Base-by-base conservation (phyloP, 1,140 invertebrate species). In the Drosophila parabipectinata region DNA sequence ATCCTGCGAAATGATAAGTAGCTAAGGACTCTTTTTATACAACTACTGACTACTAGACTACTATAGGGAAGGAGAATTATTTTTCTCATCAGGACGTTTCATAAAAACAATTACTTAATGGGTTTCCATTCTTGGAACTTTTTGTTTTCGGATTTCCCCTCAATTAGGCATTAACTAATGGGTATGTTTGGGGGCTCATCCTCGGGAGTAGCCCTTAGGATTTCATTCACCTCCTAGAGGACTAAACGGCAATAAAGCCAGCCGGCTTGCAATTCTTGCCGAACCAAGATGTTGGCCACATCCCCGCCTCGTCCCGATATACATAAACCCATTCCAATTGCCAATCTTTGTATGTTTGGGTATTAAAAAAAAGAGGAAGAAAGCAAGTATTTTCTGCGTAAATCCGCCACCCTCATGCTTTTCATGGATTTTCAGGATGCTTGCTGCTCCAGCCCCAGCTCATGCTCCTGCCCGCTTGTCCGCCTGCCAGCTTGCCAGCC, bases 391-490 rank as follows among this genome's bases (percentile, higher is more conserved):
- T 75, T 68, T 59, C 72, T 79, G 80, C 80, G 80, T 83, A 84
- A 83, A 82, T 83, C 76, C 72, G 72, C 76, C 76, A 84, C 80
- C 72, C 67, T 59, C 62, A 56, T 53, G 60, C 60, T 45, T 57
- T 61, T 59, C 62, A 55, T 52, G 60, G 55, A 26, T 60, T 60
- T 61, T 21, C 58, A 68, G 56, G 52, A 57, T 77, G 55, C 41
- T 18, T n/a, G 34, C 14, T 44, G 41, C 5, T 44, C n/a, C 41
- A 5, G 14, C 41, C 4, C 12, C 39, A 14, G 4, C 18, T 18
- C 18, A 18, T 18, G 34, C 3, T 12, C 34, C 34, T 10, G 34
- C 34, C 26, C 26, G 9, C 30, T 10, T 18, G 15, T 18, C 15
- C 28, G 8, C 5, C 28, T 30, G 6, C 32, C 32, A 34, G 39